A percentile compares a stretch with the other conserved stretches of the same genome.
phyloP scores from a whole-genome alignment of 2,888 invertebrate species.

The Steromphala cineraria region DNA sequence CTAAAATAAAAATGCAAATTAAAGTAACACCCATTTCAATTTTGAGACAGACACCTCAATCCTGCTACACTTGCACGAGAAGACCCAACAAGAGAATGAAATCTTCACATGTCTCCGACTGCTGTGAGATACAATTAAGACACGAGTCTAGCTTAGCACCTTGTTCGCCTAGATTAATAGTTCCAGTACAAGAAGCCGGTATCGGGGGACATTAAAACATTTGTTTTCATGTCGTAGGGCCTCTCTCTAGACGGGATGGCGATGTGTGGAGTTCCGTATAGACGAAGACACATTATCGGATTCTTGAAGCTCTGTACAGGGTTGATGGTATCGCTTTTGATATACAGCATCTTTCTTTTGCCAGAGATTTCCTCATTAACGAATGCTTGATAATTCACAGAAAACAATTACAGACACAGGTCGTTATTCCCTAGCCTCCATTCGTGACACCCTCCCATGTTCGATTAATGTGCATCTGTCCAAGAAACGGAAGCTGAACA shows the following conservation, averaged over 20 bases:
- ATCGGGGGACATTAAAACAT: not conserved
- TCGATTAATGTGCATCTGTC: not conserved
- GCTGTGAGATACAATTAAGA: not conserved
- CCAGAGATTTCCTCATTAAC: not conserved
- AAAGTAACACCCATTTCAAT: too few species aligned
- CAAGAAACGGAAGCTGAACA: not conserved
- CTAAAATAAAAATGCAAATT: too few species aligned
- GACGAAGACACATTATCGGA: not conserved
- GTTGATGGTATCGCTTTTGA: not conserved
- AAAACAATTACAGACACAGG: slow-evolving; percentile 5
- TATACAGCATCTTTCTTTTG: slow-evolving; percentile 12
- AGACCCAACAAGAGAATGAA: too few species aligned
- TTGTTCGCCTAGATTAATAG: not conserved
- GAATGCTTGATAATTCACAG: slow-evolving; percentile 11
- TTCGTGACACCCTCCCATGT: not conserved
- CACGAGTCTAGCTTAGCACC: not conserved
- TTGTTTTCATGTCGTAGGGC: not conserved
- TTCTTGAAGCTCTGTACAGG: not conserved
- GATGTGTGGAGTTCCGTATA: not conserved
- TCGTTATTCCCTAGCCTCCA: not conserved
- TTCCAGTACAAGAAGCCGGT: not conserved
- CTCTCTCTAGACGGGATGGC: not conserved
- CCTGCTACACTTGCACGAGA: too few species aligned
- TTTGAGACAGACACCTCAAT: too few species aligned
- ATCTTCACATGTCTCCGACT: too few species aligned